phyloP scores from a whole-genome alignment of 1,140 invertebrate genomes.

The Drosophila mauritiana region DNA sequence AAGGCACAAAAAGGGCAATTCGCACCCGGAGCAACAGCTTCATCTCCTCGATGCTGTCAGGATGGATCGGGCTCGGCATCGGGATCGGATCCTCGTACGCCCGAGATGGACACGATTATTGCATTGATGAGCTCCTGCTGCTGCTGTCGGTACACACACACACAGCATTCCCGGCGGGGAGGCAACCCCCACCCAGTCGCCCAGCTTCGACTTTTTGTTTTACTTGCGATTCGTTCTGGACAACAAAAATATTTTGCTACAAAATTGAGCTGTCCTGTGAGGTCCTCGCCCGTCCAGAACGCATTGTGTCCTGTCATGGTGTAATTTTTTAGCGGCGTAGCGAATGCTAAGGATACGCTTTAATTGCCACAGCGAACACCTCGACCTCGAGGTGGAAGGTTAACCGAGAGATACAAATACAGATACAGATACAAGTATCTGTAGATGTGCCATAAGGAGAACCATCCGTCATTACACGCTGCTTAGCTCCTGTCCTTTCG shows the following conservation, averaged over 20 bases:
- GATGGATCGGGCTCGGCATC: not conserved
- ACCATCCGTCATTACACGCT: slow-evolving; percentile 70
- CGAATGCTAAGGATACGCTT: slow-evolving; percentile 80
- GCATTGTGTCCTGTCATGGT: slow-evolving; percentile 62
- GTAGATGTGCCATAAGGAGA: not conserved
- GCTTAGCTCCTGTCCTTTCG: slow-evolving; percentile 66
- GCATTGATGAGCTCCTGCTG: slow-evolving; percentile 84
- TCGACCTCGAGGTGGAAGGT: slow-evolving; percentile 43
- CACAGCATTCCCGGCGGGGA: slow-evolving; percentile 60
- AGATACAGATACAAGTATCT: too few relatives aligned
- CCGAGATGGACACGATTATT: slow-evolving; percentile 72
- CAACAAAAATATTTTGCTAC: slow-evolving; percentile 82
- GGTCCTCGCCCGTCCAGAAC: slow-evolving; percentile 32
- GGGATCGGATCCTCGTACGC: slow-evolving; percentile 2
- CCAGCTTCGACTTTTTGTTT: slow-evolving; percentile 43
- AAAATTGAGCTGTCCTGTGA: slow-evolving; percentile 76
- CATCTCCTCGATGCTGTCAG: slow-evolving; percentile 25
- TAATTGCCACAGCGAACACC: slow-evolving; percentile 66
- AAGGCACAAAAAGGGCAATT: slow-evolving; percentile 38
- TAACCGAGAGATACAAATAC: slow-evolving; percentile 21
- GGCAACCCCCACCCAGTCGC: not conserved
- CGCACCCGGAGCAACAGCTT: slow-evolving; percentile 70
- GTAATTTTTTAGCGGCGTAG: slow-evolving; percentile 78
- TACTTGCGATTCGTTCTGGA: slow-evolving; percentile 77
- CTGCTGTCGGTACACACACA: slow-evolving; percentile 74